phyloP scores from a whole-genome alignment of 2,113 vertebrate species.

The Brachirus orientalis region DNA sequence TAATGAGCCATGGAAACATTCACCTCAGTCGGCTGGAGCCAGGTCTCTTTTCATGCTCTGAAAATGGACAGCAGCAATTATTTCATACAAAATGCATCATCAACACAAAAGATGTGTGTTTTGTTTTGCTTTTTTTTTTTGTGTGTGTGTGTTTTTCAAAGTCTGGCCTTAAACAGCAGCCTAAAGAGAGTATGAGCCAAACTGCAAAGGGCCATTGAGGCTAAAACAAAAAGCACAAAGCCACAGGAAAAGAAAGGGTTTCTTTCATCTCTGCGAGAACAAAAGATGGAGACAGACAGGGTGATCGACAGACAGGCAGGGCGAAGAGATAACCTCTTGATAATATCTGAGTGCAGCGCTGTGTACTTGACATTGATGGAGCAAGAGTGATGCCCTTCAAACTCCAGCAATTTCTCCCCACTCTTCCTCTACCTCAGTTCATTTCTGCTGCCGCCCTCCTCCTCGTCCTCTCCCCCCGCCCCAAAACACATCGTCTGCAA shows the following conservation, averaged over 20 bases:
- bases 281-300: conserved; percentile 64
- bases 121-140: no score
- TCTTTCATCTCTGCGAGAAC: conserved; percentile 61
- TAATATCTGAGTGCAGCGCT: conserved; percentile 71
- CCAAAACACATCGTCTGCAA: conserved; percentile 60
- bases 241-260: conserved; percentile 30
- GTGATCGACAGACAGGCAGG: conserved; percentile 58
- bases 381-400: conserved; percentile 80
- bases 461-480: neutral
- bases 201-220: conserved; percentile 26
- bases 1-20: conserved; percentile 65
- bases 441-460: conserved; percentile 48
- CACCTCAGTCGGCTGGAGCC: conserved; percentile 27
- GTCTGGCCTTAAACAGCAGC: no score
- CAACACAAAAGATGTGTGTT: no score
- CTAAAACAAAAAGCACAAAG: conserved; percentile 61
- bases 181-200: no score
- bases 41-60: conserved; percentile 29
- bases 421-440: conserved; percentile 57
- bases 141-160: no score
- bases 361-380: conserved; percentile 76
- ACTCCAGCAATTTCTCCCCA: conserved; percentile 68
- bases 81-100: conserved; percentile 34
- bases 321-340: conserved; percentile 78
- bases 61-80: conserved; percentile 45